A percentile compares a stretch with the other conserved stretches of the same genome.
These are phyloP conservation scores for Equus quagga DNA, from an alignment of 2,113 vertebrate species.

Conservation along the genomic window DNA sequence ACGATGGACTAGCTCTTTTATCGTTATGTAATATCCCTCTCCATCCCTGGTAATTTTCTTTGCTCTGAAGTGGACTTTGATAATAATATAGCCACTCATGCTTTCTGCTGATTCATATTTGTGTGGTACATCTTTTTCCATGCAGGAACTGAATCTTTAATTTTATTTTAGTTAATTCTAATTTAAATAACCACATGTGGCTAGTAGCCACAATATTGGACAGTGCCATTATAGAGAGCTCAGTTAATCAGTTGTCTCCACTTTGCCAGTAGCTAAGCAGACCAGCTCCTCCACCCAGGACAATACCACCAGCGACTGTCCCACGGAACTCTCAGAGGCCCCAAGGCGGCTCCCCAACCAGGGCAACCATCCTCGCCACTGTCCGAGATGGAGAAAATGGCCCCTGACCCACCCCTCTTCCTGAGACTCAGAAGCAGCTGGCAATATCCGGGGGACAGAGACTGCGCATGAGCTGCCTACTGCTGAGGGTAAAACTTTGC, in stretches of 20 bases:
- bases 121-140: not conserved
- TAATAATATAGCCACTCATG: not conserved
- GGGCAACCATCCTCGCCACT: not conserved
- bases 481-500: not conserved
- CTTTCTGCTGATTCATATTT: constrained; percentile 25
- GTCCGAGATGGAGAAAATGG: not conserved
- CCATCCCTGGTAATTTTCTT: constrained; percentile 1
- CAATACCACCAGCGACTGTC: not conserved
- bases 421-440: not conserved
- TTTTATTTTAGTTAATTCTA: constrained; percentile 65
- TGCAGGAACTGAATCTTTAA: constrained; percentile 38
- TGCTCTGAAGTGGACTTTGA: not conserved
- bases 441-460: not conserved
- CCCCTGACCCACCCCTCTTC: no score
- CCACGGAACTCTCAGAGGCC: not conserved
- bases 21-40: not conserved
- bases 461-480: not conserved
- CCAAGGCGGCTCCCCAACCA: not conserved
- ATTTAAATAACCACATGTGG: constrained; percentile 26
- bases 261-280: not conserved
- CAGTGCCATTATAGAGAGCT: not conserved
- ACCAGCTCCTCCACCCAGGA: not conserved
- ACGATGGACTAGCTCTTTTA: not conserved
- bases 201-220: not conserved
- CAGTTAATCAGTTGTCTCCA: not conserved